Conservation (phyloP, 2,797 vertebrate genomes). For the Ptychadena robeensis region DNA sequence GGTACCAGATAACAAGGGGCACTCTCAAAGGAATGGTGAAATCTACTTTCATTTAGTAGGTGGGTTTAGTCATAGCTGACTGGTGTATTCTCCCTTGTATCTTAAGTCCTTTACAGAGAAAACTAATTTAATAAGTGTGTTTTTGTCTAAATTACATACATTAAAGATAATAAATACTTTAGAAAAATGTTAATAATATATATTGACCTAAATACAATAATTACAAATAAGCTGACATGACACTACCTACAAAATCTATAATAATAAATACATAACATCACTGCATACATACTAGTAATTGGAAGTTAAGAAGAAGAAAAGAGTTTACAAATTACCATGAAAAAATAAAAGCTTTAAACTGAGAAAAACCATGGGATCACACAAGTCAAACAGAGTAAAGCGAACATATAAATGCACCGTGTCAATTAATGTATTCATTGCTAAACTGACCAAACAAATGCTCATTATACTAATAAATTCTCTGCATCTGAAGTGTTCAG, state of each 20-base stretch:
- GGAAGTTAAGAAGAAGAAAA: conserved; percentile 15
- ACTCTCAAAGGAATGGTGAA: too few species aligned
- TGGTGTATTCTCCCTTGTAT: too few species aligned
- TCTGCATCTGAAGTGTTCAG: conserved; percentile 9
- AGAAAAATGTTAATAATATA: too few species aligned
- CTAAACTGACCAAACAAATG: conserved; percentile 27
- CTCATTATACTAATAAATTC: conserved; percentile 32
- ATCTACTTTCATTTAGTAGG: too few species aligned
- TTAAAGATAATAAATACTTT: too few species aligned
- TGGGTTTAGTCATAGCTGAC: too few species aligned
- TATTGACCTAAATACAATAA: too few species aligned
- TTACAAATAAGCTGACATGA: background rate
- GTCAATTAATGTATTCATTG: conserved; percentile 8
- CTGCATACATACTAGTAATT: background rate
- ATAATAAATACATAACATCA: background rate
- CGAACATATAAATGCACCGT: conserved; percentile 2
- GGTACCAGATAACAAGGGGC: too few species aligned
- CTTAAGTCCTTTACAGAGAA: too few species aligned
- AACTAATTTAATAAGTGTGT: too few species aligned
- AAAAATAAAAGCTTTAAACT: background rate
- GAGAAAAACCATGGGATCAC: conserved; percentile 1
- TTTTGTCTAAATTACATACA: too few species aligned
- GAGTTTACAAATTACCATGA: conserved; percentile 13
- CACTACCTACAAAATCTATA: background rate
- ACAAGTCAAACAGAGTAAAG: conserved; percentile 11